These are phyloP conservation scores for Porites lobata DNA, from an alignment of 92 coral and sea anemone genomes.

Conservation along the genomic window DNA sequence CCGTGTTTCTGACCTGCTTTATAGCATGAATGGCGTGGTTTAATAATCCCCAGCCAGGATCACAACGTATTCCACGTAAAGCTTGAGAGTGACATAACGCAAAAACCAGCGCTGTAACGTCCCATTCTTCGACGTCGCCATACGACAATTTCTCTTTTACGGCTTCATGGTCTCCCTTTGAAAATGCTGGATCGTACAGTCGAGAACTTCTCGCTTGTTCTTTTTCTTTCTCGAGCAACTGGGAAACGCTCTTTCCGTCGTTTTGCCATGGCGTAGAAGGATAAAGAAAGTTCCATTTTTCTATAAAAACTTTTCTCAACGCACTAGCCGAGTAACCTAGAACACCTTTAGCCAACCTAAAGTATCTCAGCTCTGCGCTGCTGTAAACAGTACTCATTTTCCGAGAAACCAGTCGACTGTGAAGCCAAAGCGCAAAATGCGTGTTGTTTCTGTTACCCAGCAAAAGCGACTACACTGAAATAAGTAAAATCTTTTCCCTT, in stretches of 20 bases:
- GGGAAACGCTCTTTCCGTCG: slow-evolving; percentile 11
- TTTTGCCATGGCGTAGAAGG: slow-evolving; percentile 42
- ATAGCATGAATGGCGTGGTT: slow-evolving; percentile 23
- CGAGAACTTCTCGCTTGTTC: background rate
- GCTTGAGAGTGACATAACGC: slow-evolving; percentile 44
- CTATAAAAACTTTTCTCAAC: slow-evolving; percentile 25
- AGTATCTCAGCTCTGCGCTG: slow-evolving; percentile 28
- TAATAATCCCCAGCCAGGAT: slow-evolving; percentile 13
- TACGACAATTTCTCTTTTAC: slow-evolving; percentile 22
- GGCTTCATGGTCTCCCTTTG: slow-evolving; percentile 8
- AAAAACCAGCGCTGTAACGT: slow-evolving; percentile 40
- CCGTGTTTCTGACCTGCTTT: slow-evolving; percentile 30
- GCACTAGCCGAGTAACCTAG: slow-evolving; percentile 44
- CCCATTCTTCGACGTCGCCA: slow-evolving; percentile 56
- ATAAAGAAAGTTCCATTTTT: slow-evolving; percentile 35
- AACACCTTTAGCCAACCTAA: slow-evolving; percentile 41
- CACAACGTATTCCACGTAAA: slow-evolving; percentile 6
- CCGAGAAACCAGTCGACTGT: no score
- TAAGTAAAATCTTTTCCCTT: no score
- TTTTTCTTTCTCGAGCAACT: slow-evolving; percentile 19
- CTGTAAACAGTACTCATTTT: slow-evolving; percentile 31
- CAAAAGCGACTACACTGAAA: no score
- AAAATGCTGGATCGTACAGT: slow-evolving; percentile 39
- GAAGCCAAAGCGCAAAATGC: no score
- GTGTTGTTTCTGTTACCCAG: no score